Evolutionary conservation across 1,140 invertebrate species (phyloP).

Genomic region (Bombus cullumanus): DNA sequence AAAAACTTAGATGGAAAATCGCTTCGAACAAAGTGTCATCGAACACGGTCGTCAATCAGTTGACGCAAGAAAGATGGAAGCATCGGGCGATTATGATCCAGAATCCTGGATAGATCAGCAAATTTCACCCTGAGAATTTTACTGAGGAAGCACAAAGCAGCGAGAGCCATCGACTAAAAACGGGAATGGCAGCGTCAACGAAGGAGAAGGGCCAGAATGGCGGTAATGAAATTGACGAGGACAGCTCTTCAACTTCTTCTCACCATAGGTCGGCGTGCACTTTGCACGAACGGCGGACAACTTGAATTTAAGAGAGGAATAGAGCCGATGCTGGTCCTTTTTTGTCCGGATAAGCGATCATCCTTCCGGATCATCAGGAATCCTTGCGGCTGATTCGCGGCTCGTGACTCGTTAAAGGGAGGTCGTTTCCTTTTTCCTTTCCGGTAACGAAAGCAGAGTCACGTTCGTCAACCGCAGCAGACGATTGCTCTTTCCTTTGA

Average conservation of each 20-base stretch:
- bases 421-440: slow-evolving; percentile 54
- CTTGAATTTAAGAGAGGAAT: slow-evolving; percentile 37
- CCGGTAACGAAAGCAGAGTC: slow-evolving; percentile 66
- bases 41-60: neutral
- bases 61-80: neutral
- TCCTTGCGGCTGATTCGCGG: slow-evolving; percentile 28
- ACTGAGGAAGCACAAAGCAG: neutral
- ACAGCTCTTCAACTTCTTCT: slow-evolving; percentile 7
- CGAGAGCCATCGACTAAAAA: slow-evolving; percentile 9
- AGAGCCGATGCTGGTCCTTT: neutral
- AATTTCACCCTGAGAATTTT: slow-evolving; percentile 32
- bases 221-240: slow-evolving; percentile 44
- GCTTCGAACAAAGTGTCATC: neutral
- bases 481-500: slow-evolving; percentile 71
- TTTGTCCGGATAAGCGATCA: slow-evolving; percentile 43
- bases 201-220: neutral
- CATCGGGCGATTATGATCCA: slow-evolving; percentile 14
- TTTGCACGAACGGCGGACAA: slow-evolving; percentile 23
- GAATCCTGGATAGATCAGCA: slow-evolving; percentile 40
- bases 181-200: neutral
- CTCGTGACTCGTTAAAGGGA: slow-evolving; percentile 62
- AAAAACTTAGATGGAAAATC: too few relatives aligned
- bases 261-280: neutral
- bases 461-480: slow-evolving; percentile 72
- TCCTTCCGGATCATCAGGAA: slow-evolving; percentile 50